These are phyloP conservation scores for Crenuchus spilurus DNA, from an alignment of 2,797 vertebrate genomes.

Conservation along the genomic window DNA sequence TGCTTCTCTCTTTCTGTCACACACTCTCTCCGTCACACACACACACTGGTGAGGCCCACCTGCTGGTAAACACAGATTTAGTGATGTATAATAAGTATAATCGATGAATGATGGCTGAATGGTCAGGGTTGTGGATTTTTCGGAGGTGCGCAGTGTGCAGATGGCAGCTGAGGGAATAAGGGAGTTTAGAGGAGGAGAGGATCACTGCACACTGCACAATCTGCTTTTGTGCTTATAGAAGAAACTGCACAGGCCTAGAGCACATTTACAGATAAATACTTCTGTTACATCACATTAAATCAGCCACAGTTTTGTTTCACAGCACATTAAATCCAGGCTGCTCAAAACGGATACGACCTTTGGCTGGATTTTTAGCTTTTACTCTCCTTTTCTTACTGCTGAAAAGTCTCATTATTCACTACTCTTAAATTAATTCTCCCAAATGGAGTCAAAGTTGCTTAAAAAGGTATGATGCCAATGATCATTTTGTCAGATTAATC, in stretches of 20 bases:
- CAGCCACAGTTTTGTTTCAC: constrained; percentile 18
- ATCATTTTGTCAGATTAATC: no score
- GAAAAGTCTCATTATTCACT: no score
- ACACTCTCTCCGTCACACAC: background rate
- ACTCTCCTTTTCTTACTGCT: no score
- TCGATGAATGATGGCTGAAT: constrained; percentile 55
- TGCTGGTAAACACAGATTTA: constrained; percentile 47
- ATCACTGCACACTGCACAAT: constrained; percentile 38
- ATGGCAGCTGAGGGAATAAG: constrained; percentile 44
- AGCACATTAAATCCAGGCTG: constrained; percentile 5
- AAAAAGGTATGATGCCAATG: no score
- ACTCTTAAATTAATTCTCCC: no score
- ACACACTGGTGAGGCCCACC: constrained; percentile 31
- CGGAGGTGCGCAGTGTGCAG: constrained; percentile 41
- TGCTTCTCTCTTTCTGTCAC: constrained; percentile 3
- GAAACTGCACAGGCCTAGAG: constrained; percentile 20
- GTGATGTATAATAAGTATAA: constrained; percentile 55
- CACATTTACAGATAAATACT: constrained; percentile 34
- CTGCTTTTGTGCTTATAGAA: constrained; percentile 48
- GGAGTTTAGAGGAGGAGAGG: constrained; percentile 48
- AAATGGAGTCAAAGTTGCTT: no score
- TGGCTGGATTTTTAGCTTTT: background rate
- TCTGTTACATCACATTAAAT: constrained; percentile 28
- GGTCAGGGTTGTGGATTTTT: constrained; percentile 40
- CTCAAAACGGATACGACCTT: background rate